Evolutionary conservation across 2,113 vertebrate species (phyloP).

Genomic region (Bubo bubo): DNA sequence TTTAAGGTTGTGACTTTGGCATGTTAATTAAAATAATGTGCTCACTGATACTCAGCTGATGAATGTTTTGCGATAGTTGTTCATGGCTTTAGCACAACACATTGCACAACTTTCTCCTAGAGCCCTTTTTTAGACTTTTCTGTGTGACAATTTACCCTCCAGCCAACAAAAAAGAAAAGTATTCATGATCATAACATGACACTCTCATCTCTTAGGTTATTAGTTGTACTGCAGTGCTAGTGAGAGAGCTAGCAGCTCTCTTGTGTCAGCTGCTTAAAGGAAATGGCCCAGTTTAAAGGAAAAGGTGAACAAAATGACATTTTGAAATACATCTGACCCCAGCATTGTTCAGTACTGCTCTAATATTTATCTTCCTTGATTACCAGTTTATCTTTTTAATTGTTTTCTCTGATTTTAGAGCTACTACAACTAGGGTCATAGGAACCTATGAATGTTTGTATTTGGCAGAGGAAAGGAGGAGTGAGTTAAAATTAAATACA

Average conservation of each 20-base stretch:
- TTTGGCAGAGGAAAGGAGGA: background rate
- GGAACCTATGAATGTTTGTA: fast-evolving
- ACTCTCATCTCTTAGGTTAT: background rate
- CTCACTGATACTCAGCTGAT: fast-evolving
- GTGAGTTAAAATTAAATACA: background rate
- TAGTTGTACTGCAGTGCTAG: background rate
- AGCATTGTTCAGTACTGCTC: background rate
- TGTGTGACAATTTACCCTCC: background rate
- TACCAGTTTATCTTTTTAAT: background rate
- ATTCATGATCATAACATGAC: background rate
- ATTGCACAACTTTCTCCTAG: background rate
- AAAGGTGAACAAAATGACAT: background rate
- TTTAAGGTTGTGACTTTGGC: background rate
- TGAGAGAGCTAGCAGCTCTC: background rate
- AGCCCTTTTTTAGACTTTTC: background rate
- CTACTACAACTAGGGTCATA: background rate
- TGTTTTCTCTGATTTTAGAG: background rate
- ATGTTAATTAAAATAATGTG: background rate
- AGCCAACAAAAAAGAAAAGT: background rate
- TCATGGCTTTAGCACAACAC: background rate
- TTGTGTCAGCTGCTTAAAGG: background rate
- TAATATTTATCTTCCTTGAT: background rate
- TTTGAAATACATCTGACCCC: background rate
- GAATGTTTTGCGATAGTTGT: background rate
- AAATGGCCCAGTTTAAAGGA: background rate